Evolutionary conservation across 1,140 invertebrate species (phyloP).

Genomic region (Polypedilum pembai): DNA sequence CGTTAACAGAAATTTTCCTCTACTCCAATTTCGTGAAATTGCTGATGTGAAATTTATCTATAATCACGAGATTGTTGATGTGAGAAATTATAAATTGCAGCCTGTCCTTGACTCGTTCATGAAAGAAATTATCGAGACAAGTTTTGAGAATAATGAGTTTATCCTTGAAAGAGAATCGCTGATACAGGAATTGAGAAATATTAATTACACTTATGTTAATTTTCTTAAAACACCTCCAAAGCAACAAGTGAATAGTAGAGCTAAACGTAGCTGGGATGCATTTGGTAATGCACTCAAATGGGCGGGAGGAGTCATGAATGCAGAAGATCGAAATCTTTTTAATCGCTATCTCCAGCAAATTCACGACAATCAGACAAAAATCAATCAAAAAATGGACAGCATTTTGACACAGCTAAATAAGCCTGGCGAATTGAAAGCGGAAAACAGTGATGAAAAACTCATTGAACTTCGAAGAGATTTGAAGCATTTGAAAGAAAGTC

Average conservation of each 20-base stretch:
- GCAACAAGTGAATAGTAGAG: too few species aligned
- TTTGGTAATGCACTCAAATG: neutral
- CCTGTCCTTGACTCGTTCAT: neutral
- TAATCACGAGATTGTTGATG: neutral
- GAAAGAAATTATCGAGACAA: neutral
- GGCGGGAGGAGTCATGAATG: neutral
- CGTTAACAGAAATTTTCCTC: neutral
- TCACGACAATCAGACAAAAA: neutral
- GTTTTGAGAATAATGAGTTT: too few species aligned
- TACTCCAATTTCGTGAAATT: neutral
- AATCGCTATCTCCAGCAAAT: neutral
- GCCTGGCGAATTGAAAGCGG: neutral
- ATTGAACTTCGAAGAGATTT: neutral
- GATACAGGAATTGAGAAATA: too few species aligned
- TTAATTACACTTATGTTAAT: too few species aligned
- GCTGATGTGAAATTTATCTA: neutral
- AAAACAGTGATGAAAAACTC: neutral
- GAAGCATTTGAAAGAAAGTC: neutral
- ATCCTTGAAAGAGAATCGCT: too few species aligned
- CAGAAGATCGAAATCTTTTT: neutral
- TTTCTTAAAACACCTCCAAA: too few species aligned
- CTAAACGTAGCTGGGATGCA: too few species aligned
- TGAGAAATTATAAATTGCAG: neutral
- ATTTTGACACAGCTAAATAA: neutral
- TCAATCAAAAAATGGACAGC: neutral